Evolutionary conservation across 2,888 invertebrate species (phyloP), one percentile per base, ranked within the genome.

Genomic region (Acrobasis consociella): DNA sequence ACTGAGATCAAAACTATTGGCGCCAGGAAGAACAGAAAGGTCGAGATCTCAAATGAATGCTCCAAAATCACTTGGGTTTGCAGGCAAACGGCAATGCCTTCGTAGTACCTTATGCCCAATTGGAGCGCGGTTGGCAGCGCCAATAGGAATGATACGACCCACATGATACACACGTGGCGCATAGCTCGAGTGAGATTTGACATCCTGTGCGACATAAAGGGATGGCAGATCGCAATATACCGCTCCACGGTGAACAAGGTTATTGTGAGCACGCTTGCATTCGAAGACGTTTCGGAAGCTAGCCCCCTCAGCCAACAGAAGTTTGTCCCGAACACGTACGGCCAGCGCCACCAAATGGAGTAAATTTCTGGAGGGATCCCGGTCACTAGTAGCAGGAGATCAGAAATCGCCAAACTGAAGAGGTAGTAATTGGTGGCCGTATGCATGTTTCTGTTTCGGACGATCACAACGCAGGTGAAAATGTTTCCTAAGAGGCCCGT

Each of bases 301-400:
- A 97, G 86, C 0, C 96, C 97, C 49, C 97, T 94, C 5, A 96
- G 87, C 31, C 97, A 93, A 83, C 97, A 98, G 78, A 97, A 96
- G 2, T 94, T 93, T 68, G 95, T 95, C 0, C 97, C 97, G 78
- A 97, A 96, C 2, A 95, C 93, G 75, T 96, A 96, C 0, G 96
- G 95, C 92, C 95, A 95, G 73, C 95, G 95, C 0, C 93, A 95
- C 96, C 96, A 96, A 63, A 96, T 95, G 49, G 94, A 93, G 80
- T 96, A 96, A 82, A 97, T 95, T 92, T 97, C 97, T 70, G 95
- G 95, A 0, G 97, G 97, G 75, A 97, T 94, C 0, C 97, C 97
- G 67, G 96, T 94, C 0, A 97, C 84, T 15, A 97, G 87, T 15
- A 97, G 89, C 31, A 97, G 87, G 49, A 97, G 93, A 83, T 97